Percentiles rank a stretch among this genome's conserved stretches.
These are phyloP conservation scores for Heloderma charlesbogerti DNA, from an alignment of 2,113 vertebrate species.

Conservation along the genomic window DNA sequence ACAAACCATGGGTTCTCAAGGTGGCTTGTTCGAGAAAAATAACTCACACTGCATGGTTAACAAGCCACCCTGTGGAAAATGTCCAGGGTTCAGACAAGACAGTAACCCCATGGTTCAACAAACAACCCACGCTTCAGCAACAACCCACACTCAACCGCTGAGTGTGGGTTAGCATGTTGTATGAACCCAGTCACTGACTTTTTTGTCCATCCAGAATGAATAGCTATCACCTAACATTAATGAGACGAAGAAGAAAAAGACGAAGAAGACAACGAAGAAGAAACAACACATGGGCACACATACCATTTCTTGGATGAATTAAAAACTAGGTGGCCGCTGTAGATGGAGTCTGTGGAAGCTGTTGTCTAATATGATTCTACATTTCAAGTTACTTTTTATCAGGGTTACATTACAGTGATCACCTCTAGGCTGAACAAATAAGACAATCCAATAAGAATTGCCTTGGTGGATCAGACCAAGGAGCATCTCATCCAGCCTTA, in stretches of 20 bases:
- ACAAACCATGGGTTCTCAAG: too few relatives aligned
- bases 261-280: too few relatives aligned
- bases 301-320: neutral
- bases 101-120: too few relatives aligned
- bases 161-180: too few relatives aligned
- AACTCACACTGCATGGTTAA: too few relatives aligned
- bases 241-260: neutral
- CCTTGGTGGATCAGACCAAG: neutral
- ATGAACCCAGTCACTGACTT: neutral
- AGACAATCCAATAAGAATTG: neutral
- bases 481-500: neutral
- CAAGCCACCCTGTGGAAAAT: too few relatives aligned
- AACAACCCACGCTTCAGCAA: too few relatives aligned
- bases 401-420: neutral
- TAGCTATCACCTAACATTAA: neutral
- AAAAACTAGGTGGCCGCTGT: neutral
- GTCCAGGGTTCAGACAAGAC: too few relatives aligned
- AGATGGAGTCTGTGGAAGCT: neutral
- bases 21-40: too few relatives aligned
- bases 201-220: neutral
- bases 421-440: neutral
- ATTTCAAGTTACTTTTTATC: neutral
- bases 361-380: neutral
- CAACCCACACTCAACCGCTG: too few relatives aligned
- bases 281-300: neutral